Evolutionary conservation across 2,888 invertebrate genomes (phyloP).

Genomic region (Diplazon laetatorius): DNA sequence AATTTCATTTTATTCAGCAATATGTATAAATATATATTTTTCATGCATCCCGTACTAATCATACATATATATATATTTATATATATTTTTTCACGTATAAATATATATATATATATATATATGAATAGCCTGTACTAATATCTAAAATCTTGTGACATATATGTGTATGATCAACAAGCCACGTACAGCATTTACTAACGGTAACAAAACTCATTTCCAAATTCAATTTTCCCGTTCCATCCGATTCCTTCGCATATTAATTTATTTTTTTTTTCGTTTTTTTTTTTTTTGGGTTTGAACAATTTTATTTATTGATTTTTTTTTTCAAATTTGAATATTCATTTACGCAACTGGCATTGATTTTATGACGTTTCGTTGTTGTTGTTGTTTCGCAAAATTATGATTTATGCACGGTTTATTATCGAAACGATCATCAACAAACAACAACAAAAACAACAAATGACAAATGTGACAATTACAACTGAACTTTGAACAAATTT

Average conservation of each 20-base stretch:
- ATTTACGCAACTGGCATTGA: conserved; percentile 65
- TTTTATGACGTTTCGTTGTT: conserved; percentile 32
- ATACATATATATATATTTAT: conserved; percentile 21
- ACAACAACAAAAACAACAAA: conserved; percentile 15
- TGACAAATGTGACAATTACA: conserved; percentile 10
- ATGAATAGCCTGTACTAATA: conserved; percentile 54
- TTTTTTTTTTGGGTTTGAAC: too few relatives aligned
- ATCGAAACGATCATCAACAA: conserved; percentile 25
- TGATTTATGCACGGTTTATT: conserved; percentile 48
- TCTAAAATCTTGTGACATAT: conserved; percentile 61
- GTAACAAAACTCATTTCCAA: conserved; percentile 57
- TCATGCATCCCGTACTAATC: conserved; percentile 34
- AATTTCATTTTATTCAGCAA: conserved; percentile 49
- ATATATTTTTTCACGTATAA: not conserved
- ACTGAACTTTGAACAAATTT: conserved; percentile 2
- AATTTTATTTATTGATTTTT: too few relatives aligned
- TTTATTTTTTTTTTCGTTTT: conserved; percentile 45
- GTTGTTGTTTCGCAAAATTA: conserved; percentile 20
- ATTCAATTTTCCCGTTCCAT: conserved; percentile 36
- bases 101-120: conserved; percentile 7
- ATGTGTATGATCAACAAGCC: conserved; percentile 38
- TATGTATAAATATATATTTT: conserved; percentile 23
- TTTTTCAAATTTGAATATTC: conserved; percentile 43
- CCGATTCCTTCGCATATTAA: conserved; percentile 62
- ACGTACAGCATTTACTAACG: conserved; percentile 64